These are phyloP conservation scores for Sylvietta virens DNA, from an alignment of 2,113 vertebrate species.

Conservation along the genomic window DNA sequence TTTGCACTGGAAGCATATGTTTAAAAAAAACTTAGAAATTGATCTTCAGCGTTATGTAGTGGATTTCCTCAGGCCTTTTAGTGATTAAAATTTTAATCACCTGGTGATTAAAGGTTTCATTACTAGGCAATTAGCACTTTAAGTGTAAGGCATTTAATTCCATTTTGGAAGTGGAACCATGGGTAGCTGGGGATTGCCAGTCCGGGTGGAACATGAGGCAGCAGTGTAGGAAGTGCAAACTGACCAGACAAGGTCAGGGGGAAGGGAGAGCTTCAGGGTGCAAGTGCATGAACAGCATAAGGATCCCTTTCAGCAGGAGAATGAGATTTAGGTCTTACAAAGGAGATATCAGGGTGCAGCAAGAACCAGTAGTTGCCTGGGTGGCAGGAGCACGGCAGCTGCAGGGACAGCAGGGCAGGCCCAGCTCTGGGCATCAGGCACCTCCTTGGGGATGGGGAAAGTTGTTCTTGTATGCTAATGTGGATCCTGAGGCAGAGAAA, in stretches of 20 bases:
- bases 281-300: neutral
- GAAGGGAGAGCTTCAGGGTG: neutral
- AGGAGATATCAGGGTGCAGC: neutral
- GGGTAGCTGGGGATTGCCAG: neutral
- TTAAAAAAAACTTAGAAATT: slow-evolving; percentile 45
- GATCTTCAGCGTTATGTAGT: slow-evolving; percentile 47
- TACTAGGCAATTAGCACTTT: slow-evolving; percentile 60
- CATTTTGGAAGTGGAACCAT: neutral
- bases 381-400: neutral
- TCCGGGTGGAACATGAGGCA: neutral
- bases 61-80: slow-evolving; percentile 40
- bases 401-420: neutral
- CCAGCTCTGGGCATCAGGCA: accelerated
- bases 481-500: neutral
- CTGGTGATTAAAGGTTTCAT: slow-evolving; percentile 65
- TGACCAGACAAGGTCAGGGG: neutral
- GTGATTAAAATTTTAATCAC: slow-evolving; percentile 68
- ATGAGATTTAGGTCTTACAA: neutral
- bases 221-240: neutral
- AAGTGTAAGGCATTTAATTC: slow-evolving; percentile 46
- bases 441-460: neutral
- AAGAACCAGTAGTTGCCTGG: neutral
- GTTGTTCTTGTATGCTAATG: neutral
- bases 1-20: neutral
- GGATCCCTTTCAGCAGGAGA: neutral